These are phyloP conservation scores for Pediacus dermestoides DNA, from an alignment of 2,888 invertebrate genomes.

Conservation along the genomic window DNA sequence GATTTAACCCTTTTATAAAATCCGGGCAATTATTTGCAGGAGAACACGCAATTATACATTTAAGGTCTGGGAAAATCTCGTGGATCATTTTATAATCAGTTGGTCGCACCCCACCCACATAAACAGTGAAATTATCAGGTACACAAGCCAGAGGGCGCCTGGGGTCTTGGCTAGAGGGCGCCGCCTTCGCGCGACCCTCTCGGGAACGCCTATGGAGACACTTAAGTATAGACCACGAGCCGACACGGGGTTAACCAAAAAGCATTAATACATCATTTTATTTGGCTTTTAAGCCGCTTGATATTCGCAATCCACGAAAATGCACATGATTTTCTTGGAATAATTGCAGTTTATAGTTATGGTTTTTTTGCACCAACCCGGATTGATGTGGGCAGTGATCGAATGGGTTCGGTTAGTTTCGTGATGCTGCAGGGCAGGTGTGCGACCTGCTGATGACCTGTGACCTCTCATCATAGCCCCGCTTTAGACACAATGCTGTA, in stretches of 20 bases:
- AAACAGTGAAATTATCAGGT: conserved; percentile 46
- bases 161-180: conserved; percentile 44
- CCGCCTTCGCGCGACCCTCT: conserved; percentile 44
- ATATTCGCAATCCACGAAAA: conserved; percentile 13
- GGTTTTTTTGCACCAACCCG: no score
- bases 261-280: conserved; percentile 31
- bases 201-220: conserved; percentile 46
- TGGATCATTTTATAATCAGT: conserved; percentile 39
- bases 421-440: conserved; percentile 37
- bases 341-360: no score
- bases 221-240: conserved; percentile 46
- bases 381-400: conserved; percentile 33
- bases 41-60: conserved; percentile 39
- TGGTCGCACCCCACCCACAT: conserved; percentile 45
- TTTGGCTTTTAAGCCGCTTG: conserved; percentile 15
- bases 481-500: conserved; percentile 21
- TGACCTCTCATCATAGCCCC: conserved; percentile 31
- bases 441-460: conserved; percentile 37
- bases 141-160: conserved; percentile 41
- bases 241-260: conserved; percentile 24
- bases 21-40: conserved; percentile 24
- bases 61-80: conserved; percentile 35
- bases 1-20: conserved; percentile 17
- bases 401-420: conserved; percentile 31
- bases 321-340: no score